Percentiles rank a stretch among this genome's conserved stretches.
Evolutionary conservation across 2,797 vertebrate genomes (phyloP).

Genomic region (Sphenodon punctatus): DNA sequence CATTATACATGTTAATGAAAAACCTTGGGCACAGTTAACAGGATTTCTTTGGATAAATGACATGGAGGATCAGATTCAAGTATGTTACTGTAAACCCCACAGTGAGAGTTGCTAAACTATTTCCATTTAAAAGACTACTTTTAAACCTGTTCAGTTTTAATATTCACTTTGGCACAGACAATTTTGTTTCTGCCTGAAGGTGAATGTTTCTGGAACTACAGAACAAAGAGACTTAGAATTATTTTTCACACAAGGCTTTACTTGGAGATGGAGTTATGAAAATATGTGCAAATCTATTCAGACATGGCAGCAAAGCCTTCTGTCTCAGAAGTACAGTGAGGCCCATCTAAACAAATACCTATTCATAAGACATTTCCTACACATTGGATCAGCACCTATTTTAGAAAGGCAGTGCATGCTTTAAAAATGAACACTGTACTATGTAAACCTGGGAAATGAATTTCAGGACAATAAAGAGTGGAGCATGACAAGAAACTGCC

Average conservation of each 20-base stretch:
- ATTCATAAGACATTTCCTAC: constrained; percentile 31
- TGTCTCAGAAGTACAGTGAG: constrained; percentile 35
- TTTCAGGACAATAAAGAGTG: background rate
- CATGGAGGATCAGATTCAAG: constrained; percentile 37
- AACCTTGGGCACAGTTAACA: constrained; percentile 26
- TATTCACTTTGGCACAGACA: background rate
- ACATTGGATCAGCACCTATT: background rate
- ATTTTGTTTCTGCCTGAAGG: background rate
- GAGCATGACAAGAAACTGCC: no score
- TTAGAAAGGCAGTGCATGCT: background rate
- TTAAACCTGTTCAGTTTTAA: background rate
- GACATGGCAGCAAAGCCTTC: constrained; percentile 29
- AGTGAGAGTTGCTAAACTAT: constrained; percentile 1
- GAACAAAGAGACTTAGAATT: background rate
- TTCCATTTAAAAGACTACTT: background rate
- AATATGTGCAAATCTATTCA: constrained; percentile 6
- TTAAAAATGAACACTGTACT: background rate
- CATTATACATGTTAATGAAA: constrained; percentile 42
- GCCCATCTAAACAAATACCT: background rate
- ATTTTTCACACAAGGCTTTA: background rate
- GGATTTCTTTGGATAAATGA: constrained; percentile 29
- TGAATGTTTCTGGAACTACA: background rate
- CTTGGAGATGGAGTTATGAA: background rate
- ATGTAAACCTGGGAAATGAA: background rate
- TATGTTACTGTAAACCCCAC: background rate